A percentile compares a stretch with the other conserved stretches of the same genome.
Evolutionary conservation across 2,113 vertebrate genomes (phyloP).

Genomic region (Dasyornis broadbenti): DNA sequence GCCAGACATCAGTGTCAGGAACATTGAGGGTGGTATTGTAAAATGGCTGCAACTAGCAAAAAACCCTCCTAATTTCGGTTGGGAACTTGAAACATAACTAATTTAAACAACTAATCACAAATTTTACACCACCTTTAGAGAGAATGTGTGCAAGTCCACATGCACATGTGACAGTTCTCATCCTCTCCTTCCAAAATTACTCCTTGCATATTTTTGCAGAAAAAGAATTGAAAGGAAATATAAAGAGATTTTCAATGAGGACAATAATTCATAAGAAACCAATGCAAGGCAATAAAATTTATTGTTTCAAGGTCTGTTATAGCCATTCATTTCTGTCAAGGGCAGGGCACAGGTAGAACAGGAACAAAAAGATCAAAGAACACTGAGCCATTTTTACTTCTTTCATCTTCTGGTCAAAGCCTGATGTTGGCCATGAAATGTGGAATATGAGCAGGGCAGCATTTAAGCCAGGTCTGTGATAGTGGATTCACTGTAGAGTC

Average conservation of each 20-base stretch:
- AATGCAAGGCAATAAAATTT: background rate
- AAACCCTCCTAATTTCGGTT: background rate
- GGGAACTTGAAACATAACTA: background rate
- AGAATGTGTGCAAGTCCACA: background rate
- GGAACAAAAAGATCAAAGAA: background rate
- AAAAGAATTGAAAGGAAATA: background rate
- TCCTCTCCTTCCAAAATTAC: background rate
- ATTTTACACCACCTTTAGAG: background rate
- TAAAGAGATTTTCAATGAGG: background rate
- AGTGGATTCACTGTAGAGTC: background rate
- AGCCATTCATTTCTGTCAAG: background rate
- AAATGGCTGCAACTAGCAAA: background rate
- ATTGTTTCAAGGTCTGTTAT: background rate
- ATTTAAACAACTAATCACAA: background rate
- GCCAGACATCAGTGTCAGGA: background rate
- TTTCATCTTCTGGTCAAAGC: background rate
- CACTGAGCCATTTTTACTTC: background rate
- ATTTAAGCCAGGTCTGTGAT: background rate
- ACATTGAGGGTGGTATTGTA: rapidly evolving
- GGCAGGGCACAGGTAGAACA: background rate
- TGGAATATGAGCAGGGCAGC: background rate
- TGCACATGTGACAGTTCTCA: background rate
- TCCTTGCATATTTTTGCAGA: background rate
- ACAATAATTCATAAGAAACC: background rate
- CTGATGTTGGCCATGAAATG: background rate